phyloP scores from a whole-genome alignment of 2,888 invertebrate species.

The Harpagoxenus sublaevis region DNA sequence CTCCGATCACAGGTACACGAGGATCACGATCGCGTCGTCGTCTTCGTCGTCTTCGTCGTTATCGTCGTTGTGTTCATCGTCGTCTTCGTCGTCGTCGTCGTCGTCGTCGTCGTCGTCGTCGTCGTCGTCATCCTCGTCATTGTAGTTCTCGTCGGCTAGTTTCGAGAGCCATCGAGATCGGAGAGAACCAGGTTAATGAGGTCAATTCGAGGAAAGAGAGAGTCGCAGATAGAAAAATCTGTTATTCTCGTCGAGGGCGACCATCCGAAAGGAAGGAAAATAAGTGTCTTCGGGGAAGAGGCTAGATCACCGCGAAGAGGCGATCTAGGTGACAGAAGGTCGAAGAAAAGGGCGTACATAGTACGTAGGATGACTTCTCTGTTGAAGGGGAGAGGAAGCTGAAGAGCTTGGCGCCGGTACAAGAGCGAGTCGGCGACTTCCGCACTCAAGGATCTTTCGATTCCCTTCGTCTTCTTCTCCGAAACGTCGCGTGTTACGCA shows the following conservation, averaged over 20 bases:
- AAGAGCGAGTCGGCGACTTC: slow-evolving; percentile 36
- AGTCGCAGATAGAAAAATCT: slow-evolving; percentile 3
- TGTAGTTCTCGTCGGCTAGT: slow-evolving; percentile 35
- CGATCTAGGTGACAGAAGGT: slow-evolving; percentile 36
- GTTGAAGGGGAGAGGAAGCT: slow-evolving; percentile 22
- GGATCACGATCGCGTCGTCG: slow-evolving; percentile 29
- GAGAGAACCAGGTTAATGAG: slow-evolving; percentile 23
- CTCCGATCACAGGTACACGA: slow-evolving; percentile 40
- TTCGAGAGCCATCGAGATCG: slow-evolving; percentile 25
- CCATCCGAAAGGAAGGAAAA: background rate
- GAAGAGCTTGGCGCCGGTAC: slow-evolving; percentile 10
- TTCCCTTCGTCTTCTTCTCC: slow-evolving; percentile 40
- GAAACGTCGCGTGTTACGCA: slow-evolving; percentile 11
- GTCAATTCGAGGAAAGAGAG: slow-evolving; percentile 11
- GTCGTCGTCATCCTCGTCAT: slow-evolving; percentile 31
- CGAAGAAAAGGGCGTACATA: slow-evolving; percentile 40
- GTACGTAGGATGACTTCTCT: slow-evolving; percentile 31
- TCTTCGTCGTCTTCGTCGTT: slow-evolving; percentile 30
- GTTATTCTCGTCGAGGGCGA: slow-evolving; percentile 28
- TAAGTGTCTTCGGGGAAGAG: slow-evolving; percentile 30
- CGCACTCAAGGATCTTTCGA: slow-evolving; percentile 13
- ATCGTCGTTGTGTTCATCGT: slow-evolving; percentile 31
- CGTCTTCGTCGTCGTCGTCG: slow-evolving; percentile 18
- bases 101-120: slow-evolving; percentile 31
- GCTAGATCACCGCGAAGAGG: slow-evolving; percentile 35